A percentile compares a stretch with the other conserved stretches of the same genome.
Conservation (phyloP, 2,797 vertebrate genomes). For the Acanthurus tractus region DNA sequence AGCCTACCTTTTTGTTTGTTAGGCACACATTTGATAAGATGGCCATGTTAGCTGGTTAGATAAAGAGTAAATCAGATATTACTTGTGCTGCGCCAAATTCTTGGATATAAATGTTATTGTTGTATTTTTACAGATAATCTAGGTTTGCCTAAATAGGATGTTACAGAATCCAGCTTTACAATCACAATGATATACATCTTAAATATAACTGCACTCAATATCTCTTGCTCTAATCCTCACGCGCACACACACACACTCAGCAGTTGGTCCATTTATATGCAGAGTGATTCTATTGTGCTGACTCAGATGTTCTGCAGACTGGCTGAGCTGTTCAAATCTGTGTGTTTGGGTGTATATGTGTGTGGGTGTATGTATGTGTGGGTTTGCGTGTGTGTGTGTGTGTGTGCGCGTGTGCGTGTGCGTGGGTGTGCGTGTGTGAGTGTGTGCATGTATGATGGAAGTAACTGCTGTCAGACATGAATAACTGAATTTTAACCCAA, state of each 20-base stretch:
- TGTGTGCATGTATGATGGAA: conserved; percentile 21
- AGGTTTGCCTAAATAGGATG: too few relatives aligned
- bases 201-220: too few relatives aligned
- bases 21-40: too few relatives aligned
- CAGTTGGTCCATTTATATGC: conserved; percentile 40
- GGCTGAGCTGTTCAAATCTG: conserved; percentile 38
- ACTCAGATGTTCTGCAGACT: conserved; percentile 43
- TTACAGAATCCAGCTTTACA: too few relatives aligned
- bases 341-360: conserved; percentile 2
- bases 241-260: conserved; percentile 15
- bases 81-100: too few relatives aligned
- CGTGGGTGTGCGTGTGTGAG: conserved; percentile 25
- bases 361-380: background rate
- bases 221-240: too few relatives aligned
- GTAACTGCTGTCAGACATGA: conserved; percentile 39
- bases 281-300: conserved; percentile 42
- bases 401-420: conserved; percentile 21
- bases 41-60: too few relatives aligned
- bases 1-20: too few relatives aligned
- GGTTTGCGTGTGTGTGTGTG: conserved; percentile 23
- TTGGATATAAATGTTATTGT: too few relatives aligned
- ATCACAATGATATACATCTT: too few relatives aligned
- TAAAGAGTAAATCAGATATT: too few relatives aligned
- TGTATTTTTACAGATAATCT: too few relatives aligned
- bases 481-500: conserved; percentile 30